Evolutionary conservation across 2,797 vertebrate genomes (phyloP).

Genomic region (Brachymystax lenok): DNA sequence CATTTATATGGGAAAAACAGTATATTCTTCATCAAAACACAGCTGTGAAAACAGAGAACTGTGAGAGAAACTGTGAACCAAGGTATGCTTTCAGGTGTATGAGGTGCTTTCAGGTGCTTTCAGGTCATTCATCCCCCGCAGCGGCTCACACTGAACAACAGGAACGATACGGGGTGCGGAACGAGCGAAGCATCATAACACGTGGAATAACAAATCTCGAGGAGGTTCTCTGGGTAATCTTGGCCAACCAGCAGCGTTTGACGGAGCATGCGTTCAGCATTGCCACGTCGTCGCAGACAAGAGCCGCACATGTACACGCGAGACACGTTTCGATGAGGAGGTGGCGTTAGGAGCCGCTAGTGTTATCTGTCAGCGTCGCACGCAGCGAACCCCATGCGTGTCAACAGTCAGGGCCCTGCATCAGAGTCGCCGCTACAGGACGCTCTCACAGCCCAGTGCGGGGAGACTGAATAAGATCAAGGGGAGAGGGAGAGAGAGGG

Average conservation of each 20-base stretch:
- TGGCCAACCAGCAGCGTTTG: constrained; percentile 56
- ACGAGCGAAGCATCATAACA: constrained; percentile 60
- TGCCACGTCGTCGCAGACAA: constrained; percentile 56
- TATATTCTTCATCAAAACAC: constrained; percentile 19
- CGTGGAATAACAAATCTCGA: constrained; percentile 56
- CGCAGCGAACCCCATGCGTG: constrained; percentile 76
- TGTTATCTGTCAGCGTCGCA: constrained; percentile 63
- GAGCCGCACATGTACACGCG: constrained; percentile 56
- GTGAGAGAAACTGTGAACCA: not conserved
- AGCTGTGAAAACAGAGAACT: constrained; percentile 33
- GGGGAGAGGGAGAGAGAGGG: not conserved
- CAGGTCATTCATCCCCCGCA: constrained; percentile 44
- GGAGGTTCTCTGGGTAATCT: constrained; percentile 77
- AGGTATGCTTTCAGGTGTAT: not conserved
- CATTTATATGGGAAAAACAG: not conserved
- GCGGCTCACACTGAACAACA: constrained; percentile 36
- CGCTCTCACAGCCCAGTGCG: constrained; percentile 69
- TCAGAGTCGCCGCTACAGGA: constrained; percentile 67
- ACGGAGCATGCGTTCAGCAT: constrained; percentile 73
- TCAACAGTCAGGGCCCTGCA: constrained; percentile 60
- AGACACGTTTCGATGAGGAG: constrained; percentile 36
- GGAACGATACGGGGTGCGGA: constrained; percentile 58
- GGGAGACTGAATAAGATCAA: constrained; percentile 31
- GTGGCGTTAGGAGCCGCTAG: constrained; percentile 29
- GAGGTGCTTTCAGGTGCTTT: too few species aligned